Percentiles rank a stretch among this genome's conserved stretches.
Conservation (phyloP, 2,888 invertebrate species). For the Habrosyne pyritoides region DNA sequence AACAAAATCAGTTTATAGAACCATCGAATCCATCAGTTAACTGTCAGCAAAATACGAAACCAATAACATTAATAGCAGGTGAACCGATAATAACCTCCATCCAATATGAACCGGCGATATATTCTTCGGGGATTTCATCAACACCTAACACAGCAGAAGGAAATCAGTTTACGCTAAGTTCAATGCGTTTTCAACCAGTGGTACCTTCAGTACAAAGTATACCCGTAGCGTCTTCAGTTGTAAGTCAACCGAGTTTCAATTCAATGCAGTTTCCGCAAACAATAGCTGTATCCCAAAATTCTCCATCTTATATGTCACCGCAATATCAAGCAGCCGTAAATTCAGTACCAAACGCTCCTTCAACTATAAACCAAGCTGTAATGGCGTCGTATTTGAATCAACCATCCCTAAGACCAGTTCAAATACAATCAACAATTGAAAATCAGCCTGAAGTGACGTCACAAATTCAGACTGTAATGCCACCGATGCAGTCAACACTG, state of each 20-base stretch:
- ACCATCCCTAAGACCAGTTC: constrained; percentile 12
- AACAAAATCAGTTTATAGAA: neutral
- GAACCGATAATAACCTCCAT: constrained; percentile 5
- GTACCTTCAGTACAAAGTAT: constrained; percentile 1
- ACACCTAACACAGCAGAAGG: neutral
- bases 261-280: neutral
- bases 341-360: constrained; percentile 1
- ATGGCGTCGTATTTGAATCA: constrained; percentile 26
- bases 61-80: constrained; percentile 5
- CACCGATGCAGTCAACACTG: constrained; percentile 34
- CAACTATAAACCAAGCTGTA: constrained; percentile 14
- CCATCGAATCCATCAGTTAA: neutral
- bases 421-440: constrained; percentile 16
- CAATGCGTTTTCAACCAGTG: constrained; percentile 4
- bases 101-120: neutral
- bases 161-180: neutral
- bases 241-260: constrained; percentile 25
- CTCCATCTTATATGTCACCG: neutral
- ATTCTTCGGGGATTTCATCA: neutral
- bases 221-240: constrained; percentile 9
- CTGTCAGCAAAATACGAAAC: neutral
- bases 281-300: neutral
- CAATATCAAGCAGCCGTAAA: neutral
- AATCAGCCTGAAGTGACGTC: constrained; percentile 29
- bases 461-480: constrained; percentile 24